phyloP scores from a whole-genome alignment of 2,797 vertebrate genomes.

The Gobio occitaniae region DNA sequence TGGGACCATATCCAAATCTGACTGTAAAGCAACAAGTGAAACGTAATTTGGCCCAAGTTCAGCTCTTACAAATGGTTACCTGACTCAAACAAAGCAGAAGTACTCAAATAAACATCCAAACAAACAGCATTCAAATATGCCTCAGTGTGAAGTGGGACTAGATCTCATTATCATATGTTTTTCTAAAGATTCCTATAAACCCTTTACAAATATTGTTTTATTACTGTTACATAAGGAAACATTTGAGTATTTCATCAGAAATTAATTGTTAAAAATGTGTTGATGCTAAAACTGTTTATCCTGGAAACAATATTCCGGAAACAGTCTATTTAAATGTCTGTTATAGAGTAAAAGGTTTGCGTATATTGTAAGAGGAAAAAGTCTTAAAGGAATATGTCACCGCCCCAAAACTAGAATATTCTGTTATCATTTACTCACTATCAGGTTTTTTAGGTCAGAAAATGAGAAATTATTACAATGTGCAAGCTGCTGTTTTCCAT shows the following conservation, averaged over 20 bases:
- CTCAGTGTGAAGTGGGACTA: neutral
- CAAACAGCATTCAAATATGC: conserved; percentile 16
- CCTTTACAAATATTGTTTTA: neutral
- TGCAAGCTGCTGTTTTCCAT: neutral
- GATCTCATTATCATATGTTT: neutral
- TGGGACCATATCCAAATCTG: neutral
- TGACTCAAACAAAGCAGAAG: conserved; percentile 14
- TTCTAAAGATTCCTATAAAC: neutral
- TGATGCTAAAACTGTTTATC: neutral
- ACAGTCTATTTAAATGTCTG: neutral
- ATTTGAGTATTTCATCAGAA: neutral
- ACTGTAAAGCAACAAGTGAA: conserved; percentile 8
- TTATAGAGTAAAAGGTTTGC: neutral
- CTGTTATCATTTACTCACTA: neutral
- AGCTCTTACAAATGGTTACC: neutral
- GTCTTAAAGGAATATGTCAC: neutral
- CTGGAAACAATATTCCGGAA: neutral
- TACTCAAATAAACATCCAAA: conserved; percentile 18
- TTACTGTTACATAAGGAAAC: neutral
- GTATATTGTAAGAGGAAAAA: neutral
- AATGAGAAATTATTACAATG: neutral
- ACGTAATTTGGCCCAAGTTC: neutral
- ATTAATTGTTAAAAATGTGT: neutral
- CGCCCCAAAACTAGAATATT: neutral
- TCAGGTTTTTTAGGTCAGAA: neutral